Evolutionary conservation across 2,888 invertebrate genomes (phyloP), one percentile per base, ranked within the genome.

Genomic region (Gasteruption jaculator): DNA sequence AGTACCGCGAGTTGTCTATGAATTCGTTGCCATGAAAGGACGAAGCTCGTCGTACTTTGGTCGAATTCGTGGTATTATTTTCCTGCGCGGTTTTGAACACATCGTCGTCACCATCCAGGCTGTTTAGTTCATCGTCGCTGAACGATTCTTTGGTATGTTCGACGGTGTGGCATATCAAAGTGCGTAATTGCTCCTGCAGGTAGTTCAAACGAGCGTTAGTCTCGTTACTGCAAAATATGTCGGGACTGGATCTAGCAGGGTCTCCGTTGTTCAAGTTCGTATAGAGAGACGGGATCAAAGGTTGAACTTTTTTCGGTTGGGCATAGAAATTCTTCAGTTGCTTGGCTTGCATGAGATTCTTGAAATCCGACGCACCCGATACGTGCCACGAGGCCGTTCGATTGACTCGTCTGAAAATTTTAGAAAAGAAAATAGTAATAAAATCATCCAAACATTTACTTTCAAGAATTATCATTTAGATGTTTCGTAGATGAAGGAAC

Each of bases 371-470:
- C 37, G 47, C 51, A n/a, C 56, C 58, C 3, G 63, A 53, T 6
- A 77, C 74, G 57, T 83, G 81, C 82, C 83, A 83, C 0, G 85
- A 82, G 53, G 80, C 78, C 52, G 80, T 81, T 21, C 83, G 73
- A 14, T 75, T 60, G 8, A 66, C 33, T 22, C 60, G 58, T 49
- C 60, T 62, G 26, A 3, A 48, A 52, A 48, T 41, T n/a, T n/a
- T n/a, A n/a, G n/a, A 25, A 37, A 35, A 33, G 24, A 39, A 21
- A 16, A 15, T 30, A 31, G 6, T 38, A 10, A 18, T 15, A 24
- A n/a, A 10, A 16, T 4, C 10, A 6, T 21, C 30, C 22, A 12
- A 12, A 24, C 14, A 5, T 16, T 6, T 2, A 26, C 21, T 30
- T 20, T 5, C 16, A 22, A 42, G 4, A 30, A 37, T 20, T 15